Evolutionary conservation across 2,888 invertebrate species (phyloP), one percentile per base, ranked within the genome.

Genomic region (Parnassius orleans): DNA sequence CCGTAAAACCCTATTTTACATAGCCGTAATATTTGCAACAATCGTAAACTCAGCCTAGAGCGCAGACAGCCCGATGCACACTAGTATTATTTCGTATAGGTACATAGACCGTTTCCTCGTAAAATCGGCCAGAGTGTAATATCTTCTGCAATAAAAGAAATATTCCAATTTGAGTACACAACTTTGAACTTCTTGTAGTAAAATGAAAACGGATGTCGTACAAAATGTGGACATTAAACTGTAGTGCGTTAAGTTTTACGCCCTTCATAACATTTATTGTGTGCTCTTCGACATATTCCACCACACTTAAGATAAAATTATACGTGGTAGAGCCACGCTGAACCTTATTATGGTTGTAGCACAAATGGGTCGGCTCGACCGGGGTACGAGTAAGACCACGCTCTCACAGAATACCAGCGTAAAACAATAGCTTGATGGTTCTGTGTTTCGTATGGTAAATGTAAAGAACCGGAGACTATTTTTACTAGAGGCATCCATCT

Each of bases 1-100:
- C 83, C 72, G 78, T 87, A 86, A 86, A 86, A 84, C 75, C 68
- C 74, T 79, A 79, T 80, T 86, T 85, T 80, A 80, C 85, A 83
- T 81, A 81, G 76, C 77, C 78, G 83, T 84, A 83, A 85, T 81
- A 82, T 79, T 81, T 70, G 69, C 69, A 74, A 69, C 70, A 75
- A 73, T 79, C 81, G 79, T 86, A 86, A 87, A 86, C 66, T 67
- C 67, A 69, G 74, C 70, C 67, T 66, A 60, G 65, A 72, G 54
- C 63, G 68, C 73, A 68, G 69, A 75, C 73, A 69, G 66, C 69
- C 74, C 67, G 75, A 79, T 76, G 72, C 71, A 70, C 72, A 68
- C 72, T 70, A 69, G 69, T 67, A 68, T 69, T 66, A 68, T 64
- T 65, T 66, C 52, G 48, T 53, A 47, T 74, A n/a, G n/a, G n/a